Evolutionary conservation across 2,113 vertebrate genomes (phyloP).

Genomic region (Erythrocercus mccallii): DNA sequence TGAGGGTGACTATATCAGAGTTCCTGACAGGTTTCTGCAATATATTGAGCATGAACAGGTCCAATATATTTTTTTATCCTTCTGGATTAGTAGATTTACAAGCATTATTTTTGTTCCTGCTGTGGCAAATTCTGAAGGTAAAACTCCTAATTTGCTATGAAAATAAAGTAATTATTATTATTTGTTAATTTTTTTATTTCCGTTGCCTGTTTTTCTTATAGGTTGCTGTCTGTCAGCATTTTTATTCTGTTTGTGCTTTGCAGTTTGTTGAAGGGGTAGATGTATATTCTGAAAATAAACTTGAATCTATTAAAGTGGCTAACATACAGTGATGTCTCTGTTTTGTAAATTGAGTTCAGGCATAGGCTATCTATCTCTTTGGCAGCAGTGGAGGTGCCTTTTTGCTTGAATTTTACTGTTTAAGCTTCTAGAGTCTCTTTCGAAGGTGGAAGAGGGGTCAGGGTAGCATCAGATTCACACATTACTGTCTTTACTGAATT

Average conservation of each 20-base stretch:
- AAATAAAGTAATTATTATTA: not conserved
- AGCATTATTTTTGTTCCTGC: not conserved
- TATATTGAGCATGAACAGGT: constrained; percentile 16
- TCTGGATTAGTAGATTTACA: constrained; percentile 26
- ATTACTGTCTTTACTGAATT: constrained; percentile 83
- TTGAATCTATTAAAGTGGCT: constrained; percentile 79
- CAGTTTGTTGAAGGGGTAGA: constrained; percentile 66
- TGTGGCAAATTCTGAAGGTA: constrained; percentile 4
- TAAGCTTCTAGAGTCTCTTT: constrained; percentile 75
- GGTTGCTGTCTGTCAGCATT: constrained; percentile 49
- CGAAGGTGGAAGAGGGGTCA: constrained; percentile 75
- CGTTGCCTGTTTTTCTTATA: constrained; percentile 34
- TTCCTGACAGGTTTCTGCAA: constrained; percentile 35
- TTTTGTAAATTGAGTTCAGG: constrained; percentile 83
- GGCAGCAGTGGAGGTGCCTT: constrained; percentile 74
- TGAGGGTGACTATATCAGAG: constrained; percentile 42
- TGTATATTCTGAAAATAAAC: constrained; percentile 79
- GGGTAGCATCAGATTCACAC: constrained; percentile 76
- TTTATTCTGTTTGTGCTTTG: constrained; percentile 68
- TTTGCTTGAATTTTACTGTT: constrained; percentile 79
- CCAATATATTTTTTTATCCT: not conserved
- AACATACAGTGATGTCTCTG: constrained; percentile 78
- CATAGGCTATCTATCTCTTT: constrained; percentile 80
- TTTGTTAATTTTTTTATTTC: constrained; percentile 36
- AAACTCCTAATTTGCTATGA: not conserved